Base-by-base conservation (phyloP, 2,888 invertebrate species). In the Chrysodeixis includens region DNA sequence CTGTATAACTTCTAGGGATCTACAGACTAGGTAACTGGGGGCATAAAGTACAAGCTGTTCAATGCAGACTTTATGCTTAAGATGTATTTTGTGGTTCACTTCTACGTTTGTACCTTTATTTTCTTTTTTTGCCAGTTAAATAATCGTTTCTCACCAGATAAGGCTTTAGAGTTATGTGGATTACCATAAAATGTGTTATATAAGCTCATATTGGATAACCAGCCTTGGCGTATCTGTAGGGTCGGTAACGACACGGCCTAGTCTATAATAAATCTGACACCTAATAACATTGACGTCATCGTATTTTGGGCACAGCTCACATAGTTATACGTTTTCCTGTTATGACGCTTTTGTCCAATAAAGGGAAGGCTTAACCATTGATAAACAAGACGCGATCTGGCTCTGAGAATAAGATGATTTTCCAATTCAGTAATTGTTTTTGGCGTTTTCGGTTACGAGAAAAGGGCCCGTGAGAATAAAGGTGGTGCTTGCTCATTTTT, bases 251-350 rank as follows among this genome's bases (percentile, higher is more conserved):
- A 49, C 20, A 49, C 40, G 40, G n/a, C 7, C 12, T 18, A 44
- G 56, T 62, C 26, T 18, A 35, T 52, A 30, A 62, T 51, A 46
- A 20, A 20, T 54, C 44, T 51, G 53, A 65, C 35, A 69, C 51
- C 51, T 59, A 62, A 69, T 59, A 55, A 26, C 54, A 59, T 65
- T 52, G 60, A 52, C 65, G 65, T 69, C 62, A 62, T 54, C 44
- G 57, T 62, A 62, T 54, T 65, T 65, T 26, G 54, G 52, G 51
- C 49, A 51, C 35, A 54, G 56, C 56, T 57, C n/a, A 16, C 65
- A 73, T 26, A n/a, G n/a, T n/a, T n/a, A n/a, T n/a, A 22, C 22
- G 54, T 62, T 74, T 69, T 58, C 66, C 60, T 74, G 54, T 52
- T 59, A 56, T 56, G 53, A 59, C 51, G 14, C 61, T 35, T 55